Evolutionary conservation across 2,113 vertebrate genomes (phyloP).

Genomic region (Dendrocopos noguchii): DNA sequence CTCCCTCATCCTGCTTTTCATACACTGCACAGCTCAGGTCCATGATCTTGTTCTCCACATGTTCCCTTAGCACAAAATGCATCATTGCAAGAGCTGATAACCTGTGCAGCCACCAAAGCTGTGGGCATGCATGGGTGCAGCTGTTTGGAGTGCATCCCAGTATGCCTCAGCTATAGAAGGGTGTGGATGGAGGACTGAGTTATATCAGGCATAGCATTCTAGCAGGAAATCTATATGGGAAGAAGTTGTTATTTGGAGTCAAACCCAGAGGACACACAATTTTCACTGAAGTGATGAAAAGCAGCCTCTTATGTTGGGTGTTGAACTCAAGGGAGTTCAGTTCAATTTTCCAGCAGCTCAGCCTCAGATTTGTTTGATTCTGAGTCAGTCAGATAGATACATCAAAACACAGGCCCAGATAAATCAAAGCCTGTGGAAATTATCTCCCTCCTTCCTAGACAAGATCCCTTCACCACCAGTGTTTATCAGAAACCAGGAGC

Average conservation of each 20-base stretch:
- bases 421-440: not conserved
- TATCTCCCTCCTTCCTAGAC: not conserved
- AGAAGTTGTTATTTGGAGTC: not conserved
- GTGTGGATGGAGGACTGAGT: not conserved
- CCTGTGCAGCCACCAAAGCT: not conserved
- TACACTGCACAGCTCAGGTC: not conserved
- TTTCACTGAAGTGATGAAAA: not conserved
- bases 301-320: not conserved
- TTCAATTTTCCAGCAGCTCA: not conserved
- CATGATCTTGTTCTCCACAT: fast-evolving
- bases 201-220: not conserved
- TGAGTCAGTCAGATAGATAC: not conserved
- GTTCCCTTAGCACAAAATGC: not conserved
- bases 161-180: not conserved
- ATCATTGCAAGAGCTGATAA: not conserved
- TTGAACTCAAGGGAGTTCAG: not conserved
- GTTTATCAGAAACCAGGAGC: not conserved
- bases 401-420: not conserved
- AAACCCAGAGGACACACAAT: not conserved
- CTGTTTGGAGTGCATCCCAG: not conserved
- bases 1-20: not conserved
- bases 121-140: not conserved
- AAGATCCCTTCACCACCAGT: not conserved
- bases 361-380: not conserved
- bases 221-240: not conserved